phyloP scores from a whole-genome alignment of 2,797 vertebrate species.

The Hypotaenidia philippensis region DNA sequence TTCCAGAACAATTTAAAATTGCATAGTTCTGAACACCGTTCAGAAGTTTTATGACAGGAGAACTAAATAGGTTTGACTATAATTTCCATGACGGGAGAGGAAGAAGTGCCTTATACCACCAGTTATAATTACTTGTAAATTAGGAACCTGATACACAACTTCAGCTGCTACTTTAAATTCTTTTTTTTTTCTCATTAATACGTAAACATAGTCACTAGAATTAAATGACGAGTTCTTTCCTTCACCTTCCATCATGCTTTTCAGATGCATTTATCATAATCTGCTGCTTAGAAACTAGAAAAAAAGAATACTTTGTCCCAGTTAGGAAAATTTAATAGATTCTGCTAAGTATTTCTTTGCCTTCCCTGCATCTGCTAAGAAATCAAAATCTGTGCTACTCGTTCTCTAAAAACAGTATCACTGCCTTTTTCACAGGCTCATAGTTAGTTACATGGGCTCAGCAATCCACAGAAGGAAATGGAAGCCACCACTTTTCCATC shows the following conservation, averaged over 20 bases:
- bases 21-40: neutral
- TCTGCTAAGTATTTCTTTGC: neutral
- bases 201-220: neutral
- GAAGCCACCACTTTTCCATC: neutral
- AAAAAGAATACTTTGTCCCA: neutral
- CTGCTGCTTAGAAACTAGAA: constrained; percentile 8
- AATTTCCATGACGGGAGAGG: neutral
- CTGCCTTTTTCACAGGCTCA: neutral
- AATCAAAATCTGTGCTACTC: neutral
- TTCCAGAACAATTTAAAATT: neutral
- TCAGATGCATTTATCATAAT: neutral
- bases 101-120: neutral
- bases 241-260: neutral
- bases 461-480: neutral
- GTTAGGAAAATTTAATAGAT: neutral
- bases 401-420: neutral
- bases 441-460: neutral
- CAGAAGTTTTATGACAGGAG: neutral
- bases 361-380: neutral
- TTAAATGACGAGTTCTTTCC: neutral
- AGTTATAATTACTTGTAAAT: neutral
- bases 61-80: neutral
- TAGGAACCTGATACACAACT: neutral
- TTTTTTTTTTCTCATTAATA: neutral
- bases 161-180: neutral